Base-by-base conservation (phyloP, 2,113 vertebrate genomes). In the Ophthalmolycus amberensis region DNA sequence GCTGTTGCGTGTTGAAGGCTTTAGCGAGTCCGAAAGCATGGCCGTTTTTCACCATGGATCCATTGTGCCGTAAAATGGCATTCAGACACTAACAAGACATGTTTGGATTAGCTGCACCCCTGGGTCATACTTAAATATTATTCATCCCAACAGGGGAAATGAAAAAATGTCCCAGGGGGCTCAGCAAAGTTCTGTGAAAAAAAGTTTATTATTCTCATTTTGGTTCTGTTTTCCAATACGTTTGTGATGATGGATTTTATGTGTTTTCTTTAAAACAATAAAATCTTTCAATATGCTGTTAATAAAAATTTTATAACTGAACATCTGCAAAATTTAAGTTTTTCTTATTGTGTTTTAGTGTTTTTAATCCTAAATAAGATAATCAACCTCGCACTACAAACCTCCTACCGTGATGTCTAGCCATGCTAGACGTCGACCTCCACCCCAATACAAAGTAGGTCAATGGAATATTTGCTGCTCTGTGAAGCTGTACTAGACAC, bases 111-210 rank as follows among this genome's bases (percentile, higher is more conserved):
- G 20, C 69, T n/a, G 64, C 18, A 42, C 75, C 54, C 37, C n/a
- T 52, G 56, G 70, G 37, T 85, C 73, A 50, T 34, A 64, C 60
- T 75, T 80, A 56, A 67, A 88, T 88, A 85, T 82, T 83, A 76
- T 85, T 87, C 70, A 83, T 79, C 60, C 58, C 42, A 40, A 27
- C 42, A 72, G 66, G 66, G 77, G 78, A 82, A 86, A 88, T 86
- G 68, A 77, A 68, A 72, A 85, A 79, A 75, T 59, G 58, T 69
- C 68, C 12, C 59, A 44, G 25, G 63, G 18, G 62, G 68, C 29
- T 58, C 38, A 14, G 65, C 0, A 1, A 7, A 46, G 16, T 38
- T 25, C 42, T 42, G 15, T 27, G 14, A 52, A 44, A 27, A 59
- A 50, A 25, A 15, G 44, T 80, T 71, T 52, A 29, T 85, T 66